phyloP scores from a whole-genome alignment of 2,797 vertebrate species.

The Clamator glandarius region DNA sequence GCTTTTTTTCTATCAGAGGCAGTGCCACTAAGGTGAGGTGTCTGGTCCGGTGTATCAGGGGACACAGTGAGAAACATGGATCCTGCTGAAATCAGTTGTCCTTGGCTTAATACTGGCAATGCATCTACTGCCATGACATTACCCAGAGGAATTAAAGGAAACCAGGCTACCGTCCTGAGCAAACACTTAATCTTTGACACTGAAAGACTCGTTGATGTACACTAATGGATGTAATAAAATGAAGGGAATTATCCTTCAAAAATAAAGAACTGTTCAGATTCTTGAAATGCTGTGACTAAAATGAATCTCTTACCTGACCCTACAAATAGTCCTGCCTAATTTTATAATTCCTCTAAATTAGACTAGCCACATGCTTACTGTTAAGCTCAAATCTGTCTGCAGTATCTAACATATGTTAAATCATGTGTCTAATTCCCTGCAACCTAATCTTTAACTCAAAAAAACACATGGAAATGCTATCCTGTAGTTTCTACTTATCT shows the following conservation, averaged over 20 bases:
- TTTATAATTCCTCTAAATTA: slow-evolving; percentile 70
- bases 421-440: slow-evolving; percentile 44
- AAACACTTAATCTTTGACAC: neutral
- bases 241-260: slow-evolving; percentile 9
- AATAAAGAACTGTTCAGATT: neutral
- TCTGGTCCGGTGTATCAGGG: neutral
- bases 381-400: slow-evolving; percentile 64
- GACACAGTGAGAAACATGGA: neutral
- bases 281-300: slow-evolving; percentile 28
- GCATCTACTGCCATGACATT: neutral
- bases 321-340: slow-evolving; percentile 56
- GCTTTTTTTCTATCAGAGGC: neutral
- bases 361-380: slow-evolving; percentile 63
- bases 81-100: neutral
- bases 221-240: neutral
- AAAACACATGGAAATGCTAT: neutral
- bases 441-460: slow-evolving; percentile 40
- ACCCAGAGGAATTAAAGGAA: neutral
- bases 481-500: neutral
- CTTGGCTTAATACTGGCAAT: neutral
- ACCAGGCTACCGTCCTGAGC: neutral
- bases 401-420: slow-evolving; percentile 61
- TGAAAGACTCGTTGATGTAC: neutral
- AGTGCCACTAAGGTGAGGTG: neutral
- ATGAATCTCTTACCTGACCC: neutral